Evolutionary conservation across 2,888 invertebrate species (phyloP), one percentile per base, ranked within the genome.

Genomic region (Acleris laterana): DNA sequence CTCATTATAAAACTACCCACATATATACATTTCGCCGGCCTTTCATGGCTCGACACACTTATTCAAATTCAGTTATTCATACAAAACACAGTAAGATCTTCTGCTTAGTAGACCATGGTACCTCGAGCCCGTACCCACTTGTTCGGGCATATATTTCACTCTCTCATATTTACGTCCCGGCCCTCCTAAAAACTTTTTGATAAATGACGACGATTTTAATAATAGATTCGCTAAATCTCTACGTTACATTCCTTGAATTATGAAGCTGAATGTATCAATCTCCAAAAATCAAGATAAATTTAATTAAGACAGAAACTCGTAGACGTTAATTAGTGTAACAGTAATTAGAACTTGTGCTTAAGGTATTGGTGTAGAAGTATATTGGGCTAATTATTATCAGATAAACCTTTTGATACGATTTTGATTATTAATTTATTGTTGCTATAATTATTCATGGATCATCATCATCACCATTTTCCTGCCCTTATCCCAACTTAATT

Each of bases 201-300:
- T 63, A 59, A 63, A 63, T 25, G 58, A 59, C 58, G 46, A 22
- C 32, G n/a, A 52, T 58, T 59, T 57, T 63, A 32, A 59, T 52
- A 63, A 53, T 59, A 48, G 38, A 59, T 59, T 49, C 17, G 16
- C 44, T 5, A 22, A 48, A 59, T 52, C 25, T 38, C 48, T 28
- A 25, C n/a, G 9, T 6, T 49, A 53, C 53, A 13, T 7, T 3
- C n/a, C 19, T 13, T 46, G 52, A 46, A 32, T 58, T 63, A 58
- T 58, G 46, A 51, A 20, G 22, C 22, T 49, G 48, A 38, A 25
- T 1, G 28, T 62, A 49, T 55, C 46, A 49, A 49, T 62, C 48
- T 20, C 1, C 2, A 4, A 49, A 20, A 49, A 49, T 20, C 6
- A 49, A 20, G 19, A 20, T 19, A 1, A 7, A 49, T 49, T 19